phyloP scores from a whole-genome alignment of 30 jellyfish, hydroid and myxozoan species.

The Aurelia aurita complex sp. Pacific region DNA sequence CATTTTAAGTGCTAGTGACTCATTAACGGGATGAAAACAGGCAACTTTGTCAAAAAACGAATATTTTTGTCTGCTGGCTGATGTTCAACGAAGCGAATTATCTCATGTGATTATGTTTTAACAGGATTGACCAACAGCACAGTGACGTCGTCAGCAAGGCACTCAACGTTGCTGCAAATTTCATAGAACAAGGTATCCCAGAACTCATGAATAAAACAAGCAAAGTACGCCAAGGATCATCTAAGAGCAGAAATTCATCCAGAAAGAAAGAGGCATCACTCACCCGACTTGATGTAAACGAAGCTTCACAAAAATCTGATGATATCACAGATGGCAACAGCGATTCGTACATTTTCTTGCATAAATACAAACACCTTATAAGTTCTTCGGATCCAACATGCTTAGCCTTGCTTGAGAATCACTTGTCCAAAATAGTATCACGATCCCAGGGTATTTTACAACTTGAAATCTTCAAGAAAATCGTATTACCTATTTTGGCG shows the following conservation, averaged over 20 bases:
- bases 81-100: no score
- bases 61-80: no score
- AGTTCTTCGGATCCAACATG: conserved; percentile 5
- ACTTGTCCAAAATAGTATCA: conserved; percentile 33
- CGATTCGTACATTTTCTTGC: conserved; percentile 36
- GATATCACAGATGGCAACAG: conserved; percentile 34
- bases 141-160: conserved; percentile 14
- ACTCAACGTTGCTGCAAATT: conserved; percentile 23
- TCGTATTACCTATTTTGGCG: conserved; percentile 26
- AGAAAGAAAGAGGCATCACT: conserved; percentile 3
- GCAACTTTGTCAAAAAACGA: no score
- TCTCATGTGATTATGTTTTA: no score
- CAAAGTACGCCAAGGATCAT: conserved; percentile 12
- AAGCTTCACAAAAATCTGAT: not conserved
- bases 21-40: no score
- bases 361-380: conserved; percentile 34
- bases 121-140: conserved; percentile 36
- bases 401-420: conserved; percentile 26
- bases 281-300: conserved; percentile 4
- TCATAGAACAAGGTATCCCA: conserved; percentile 18
- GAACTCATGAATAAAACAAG: conserved; percentile 15
- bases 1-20: no score
- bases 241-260: not conserved
- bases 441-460: conserved; percentile 31
- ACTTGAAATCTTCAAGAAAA: conserved; percentile 34